phyloP scores from a whole-genome alignment of 1,140 invertebrate genomes.

The Hycleus cichorii region DNA sequence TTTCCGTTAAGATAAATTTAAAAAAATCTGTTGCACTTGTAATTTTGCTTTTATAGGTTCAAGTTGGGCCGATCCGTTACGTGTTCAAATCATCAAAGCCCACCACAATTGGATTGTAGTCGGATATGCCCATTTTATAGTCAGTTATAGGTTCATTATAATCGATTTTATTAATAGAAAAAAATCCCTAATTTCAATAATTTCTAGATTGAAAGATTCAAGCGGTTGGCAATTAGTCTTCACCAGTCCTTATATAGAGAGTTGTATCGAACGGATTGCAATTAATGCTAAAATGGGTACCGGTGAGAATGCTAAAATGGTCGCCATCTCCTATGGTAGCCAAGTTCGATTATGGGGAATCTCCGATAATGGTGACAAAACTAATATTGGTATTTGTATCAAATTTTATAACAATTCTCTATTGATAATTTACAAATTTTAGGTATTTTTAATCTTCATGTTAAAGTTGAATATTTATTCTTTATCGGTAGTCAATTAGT shows the following conservation, averaged over 20 bases:
- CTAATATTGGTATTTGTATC: constrained; percentile 60
- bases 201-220: constrained; percentile 71
- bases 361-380: constrained; percentile 66
- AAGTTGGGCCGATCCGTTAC: constrained; percentile 73
- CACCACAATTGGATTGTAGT: constrained; percentile 98
- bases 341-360: constrained; percentile 86
- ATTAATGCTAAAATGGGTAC: constrained; percentile 87
- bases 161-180: constrained; percentile 43
- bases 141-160: constrained; percentile 73
- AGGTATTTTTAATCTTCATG: constrained; percentile 84
- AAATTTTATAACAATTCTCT: not conserved
- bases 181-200: not conserved
- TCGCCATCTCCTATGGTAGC: constrained; percentile 79
- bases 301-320: constrained; percentile 65
- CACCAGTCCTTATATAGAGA: constrained; percentile 85
- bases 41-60: constrained; percentile 42
- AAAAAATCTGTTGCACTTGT: too few relatives aligned
- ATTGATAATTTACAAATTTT: constrained; percentile 17
- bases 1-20: too few relatives aligned
- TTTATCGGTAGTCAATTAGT: constrained; percentile 97
- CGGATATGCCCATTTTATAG: constrained; percentile 91
- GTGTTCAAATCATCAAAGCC: constrained; percentile 90
- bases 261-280: constrained; percentile 83
- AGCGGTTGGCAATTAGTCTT: constrained; percentile 94
- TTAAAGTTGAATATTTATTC: constrained; percentile 90